Conservation (phyloP, 1,140 invertebrate genomes). For the Lanistes nyassanus region DNA sequence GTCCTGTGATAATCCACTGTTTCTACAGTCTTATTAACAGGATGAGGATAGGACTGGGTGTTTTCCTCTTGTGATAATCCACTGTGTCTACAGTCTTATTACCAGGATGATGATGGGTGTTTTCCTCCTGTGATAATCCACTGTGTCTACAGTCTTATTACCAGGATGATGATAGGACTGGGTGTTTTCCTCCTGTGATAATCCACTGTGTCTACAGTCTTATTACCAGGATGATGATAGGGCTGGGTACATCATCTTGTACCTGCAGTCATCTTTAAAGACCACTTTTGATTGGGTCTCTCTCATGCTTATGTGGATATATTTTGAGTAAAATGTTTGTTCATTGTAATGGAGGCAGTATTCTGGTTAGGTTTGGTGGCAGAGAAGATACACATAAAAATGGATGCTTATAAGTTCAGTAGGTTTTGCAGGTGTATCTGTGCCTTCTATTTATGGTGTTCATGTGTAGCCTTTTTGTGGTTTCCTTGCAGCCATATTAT, state of each 20-base stretch:
- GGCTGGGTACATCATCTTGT: too few species aligned
- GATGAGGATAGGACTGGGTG: not conserved
- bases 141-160: not conserved
- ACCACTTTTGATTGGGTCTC: not conserved
- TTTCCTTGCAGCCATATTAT: constrained; percentile 71
- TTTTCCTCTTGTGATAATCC: too few species aligned
- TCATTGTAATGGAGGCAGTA: not conserved
- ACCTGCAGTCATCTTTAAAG: too few species aligned
- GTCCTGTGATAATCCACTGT: not conserved
- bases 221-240: not conserved
- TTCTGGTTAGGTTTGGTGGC: not conserved
- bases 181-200: not conserved
- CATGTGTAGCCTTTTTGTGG: not conserved
- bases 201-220: not conserved
- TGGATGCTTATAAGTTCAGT: too few species aligned
- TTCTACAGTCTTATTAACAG: not conserved
- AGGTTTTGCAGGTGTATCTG: not conserved
- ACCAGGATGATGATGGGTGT: not conserved
- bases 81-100: not conserved
- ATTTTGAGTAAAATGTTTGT: not conserved
- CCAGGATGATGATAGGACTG: not conserved
- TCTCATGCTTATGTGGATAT: not conserved
- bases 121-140: not conserved
- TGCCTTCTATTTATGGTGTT: not conserved
- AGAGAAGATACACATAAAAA: not conserved